Evolutionary conservation across 1,140 invertebrate species (phyloP), one percentile per base, ranked within the genome.

Genomic region (Diabrotica undecimpunctata): DNA sequence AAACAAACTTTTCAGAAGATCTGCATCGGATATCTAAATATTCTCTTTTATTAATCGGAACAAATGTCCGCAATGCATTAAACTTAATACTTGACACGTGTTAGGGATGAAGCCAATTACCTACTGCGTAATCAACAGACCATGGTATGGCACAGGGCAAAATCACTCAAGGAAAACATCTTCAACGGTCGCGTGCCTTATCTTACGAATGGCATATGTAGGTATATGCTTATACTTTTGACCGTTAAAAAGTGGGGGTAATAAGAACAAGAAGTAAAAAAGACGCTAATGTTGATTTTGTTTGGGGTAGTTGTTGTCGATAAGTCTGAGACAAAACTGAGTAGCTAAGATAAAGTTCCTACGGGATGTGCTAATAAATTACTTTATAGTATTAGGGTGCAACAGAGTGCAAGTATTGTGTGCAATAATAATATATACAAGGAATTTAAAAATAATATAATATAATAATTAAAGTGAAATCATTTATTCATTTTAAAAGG

Each of bases 151-250:
- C 72, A 74, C 70, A 64, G 54, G 72, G 11, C 57, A 65, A 50
- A 71, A 68, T 66, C 75, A 73, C 68, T 67, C 65, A 73, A 75
- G 73, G 68, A 75, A 67, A 72, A 76, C 73, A 70, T 66, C 68
- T 70, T 54, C 65, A 76, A 76, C 75, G 72, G 73, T 75, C 74
- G 68, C 64, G 69, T 74, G 71, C 63, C 72, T 71, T 72, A 69
- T 72, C 64, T 51, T 12, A 36, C 39, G 10, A 39, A 58, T 37
- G 57, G 61, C 68, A 70, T 67, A 70, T 70, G 68, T 64, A 66
- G n/a, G n/a, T 67, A 25, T 25, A 25, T 25, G 41, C 57, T 63
- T 67, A 64, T 66, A 71, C 51, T 65, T 65, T 54, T 55, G 63
- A 58, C 66, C 69, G 69, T 74, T 72, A 74, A 72, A 74, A 74